These are phyloP conservation scores for Phoxinus phoxinus DNA, from an alignment of 2,113 vertebrate species.

Conservation along the genomic window DNA sequence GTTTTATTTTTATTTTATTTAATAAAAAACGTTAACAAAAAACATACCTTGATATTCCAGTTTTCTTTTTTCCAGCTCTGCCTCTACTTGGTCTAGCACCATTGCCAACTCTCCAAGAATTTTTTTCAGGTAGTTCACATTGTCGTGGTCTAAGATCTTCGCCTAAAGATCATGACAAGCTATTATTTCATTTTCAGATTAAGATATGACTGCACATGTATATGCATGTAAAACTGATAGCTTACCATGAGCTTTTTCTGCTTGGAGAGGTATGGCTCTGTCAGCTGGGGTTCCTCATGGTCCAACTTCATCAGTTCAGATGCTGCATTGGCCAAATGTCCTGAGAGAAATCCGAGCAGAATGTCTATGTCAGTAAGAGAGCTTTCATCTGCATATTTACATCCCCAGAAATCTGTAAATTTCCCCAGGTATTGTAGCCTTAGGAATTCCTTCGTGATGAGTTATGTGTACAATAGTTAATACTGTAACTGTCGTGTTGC, in stretches of 20 bases:
- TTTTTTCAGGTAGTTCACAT: conserved; percentile 96
- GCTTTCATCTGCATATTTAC: conserved; percentile 15
- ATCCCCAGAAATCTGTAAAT: neutral
- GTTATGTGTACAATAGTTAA: neutral
- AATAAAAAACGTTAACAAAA: neutral
- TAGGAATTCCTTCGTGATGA: neutral
- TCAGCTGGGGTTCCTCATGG: conserved; percentile 92
- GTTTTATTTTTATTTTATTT: neutral
- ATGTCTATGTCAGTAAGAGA: neutral
- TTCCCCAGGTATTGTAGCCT: neutral
- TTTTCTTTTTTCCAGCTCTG: conserved; percentile 96
- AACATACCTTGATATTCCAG: conserved; percentile 93
- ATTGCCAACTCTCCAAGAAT: conserved; percentile 93
- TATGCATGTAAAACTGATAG: neutral
- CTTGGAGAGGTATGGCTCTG: conserved; percentile 98
- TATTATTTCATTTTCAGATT: neutral
- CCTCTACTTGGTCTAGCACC: conserved; percentile 97
- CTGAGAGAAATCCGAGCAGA: conserved; percentile 68
- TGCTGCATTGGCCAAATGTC: conserved; percentile 92
- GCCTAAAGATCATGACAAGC: conserved; percentile 73
- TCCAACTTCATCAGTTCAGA: conserved; percentile 96
- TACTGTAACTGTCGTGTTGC: neutral
- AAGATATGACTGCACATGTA: neutral
- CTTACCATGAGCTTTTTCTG: conserved; percentile 99
- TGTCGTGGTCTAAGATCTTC: conserved; percentile 97